Evolutionary conservation across 2,113 vertebrate species (phyloP), one percentile per base, ranked within the genome.

Genomic region (Nesoenas mayeri): DNA sequence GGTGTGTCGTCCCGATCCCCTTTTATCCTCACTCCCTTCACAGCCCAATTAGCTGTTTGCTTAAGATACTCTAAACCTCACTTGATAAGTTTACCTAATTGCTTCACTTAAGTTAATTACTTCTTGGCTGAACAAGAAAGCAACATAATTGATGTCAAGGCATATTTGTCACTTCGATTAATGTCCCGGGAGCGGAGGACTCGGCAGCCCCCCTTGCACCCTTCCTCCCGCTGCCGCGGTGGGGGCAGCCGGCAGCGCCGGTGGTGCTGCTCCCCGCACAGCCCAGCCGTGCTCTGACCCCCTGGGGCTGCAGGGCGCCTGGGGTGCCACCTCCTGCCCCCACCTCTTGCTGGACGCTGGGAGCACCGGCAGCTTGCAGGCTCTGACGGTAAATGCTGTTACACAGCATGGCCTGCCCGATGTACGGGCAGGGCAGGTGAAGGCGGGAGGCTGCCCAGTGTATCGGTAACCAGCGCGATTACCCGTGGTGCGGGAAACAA

Each of bases 101-200:
- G 95, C 95, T 95, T 85, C 95, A 94, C 88, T 94, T 94, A 92
- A 94, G 84, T 92, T 95, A 91, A 96, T 97, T 96, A 96, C 79
- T 91, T 78, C 74, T 94, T 90, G 60, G 92, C 69, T 84, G 90
- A 95, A 94, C 88, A 93, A 88, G 82, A 95, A 93, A 95, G 93
- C 85, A 80, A 83, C 85, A 51, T 91, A 94, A 94, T 90, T 96
- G 93, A 90, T 95, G 93, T 95, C 95, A 95, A 78, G 75, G 51
- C 15, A 0, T 51, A 71, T 96, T 94, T 95, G 82, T 95, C 90
- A 88, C 79, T 94, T 91, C 42, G 5, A 71, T 94, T 93, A 85
- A 66, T 42, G 79, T 85, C 88, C 81, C 1, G 3, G 64, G 85
- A 87, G 44, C 0, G 9, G 57, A 53, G 69, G 48, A 16, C 62